Percentiles rank a stretch among this genome's conserved stretches.
These are phyloP conservation scores for Alexandromys fortis DNA, from an alignment of 2,113 vertebrate species.

Conservation along the genomic window DNA sequence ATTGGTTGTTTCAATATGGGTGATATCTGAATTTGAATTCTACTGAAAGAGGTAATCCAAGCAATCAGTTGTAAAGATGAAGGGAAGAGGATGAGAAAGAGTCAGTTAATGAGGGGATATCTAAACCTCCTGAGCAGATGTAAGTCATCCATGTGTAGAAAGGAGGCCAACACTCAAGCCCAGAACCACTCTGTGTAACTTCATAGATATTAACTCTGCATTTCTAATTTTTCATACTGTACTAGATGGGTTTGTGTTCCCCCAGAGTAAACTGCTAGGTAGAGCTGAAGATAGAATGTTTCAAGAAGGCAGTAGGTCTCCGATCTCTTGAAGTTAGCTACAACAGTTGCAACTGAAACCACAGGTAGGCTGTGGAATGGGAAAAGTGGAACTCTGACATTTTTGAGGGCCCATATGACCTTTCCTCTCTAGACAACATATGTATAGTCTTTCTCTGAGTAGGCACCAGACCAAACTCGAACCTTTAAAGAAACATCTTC, in stretches of 20 bases:
- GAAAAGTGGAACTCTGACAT: not conserved
- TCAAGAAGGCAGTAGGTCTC: not conserved
- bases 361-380: not conserved
- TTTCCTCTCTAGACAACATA: not conserved
- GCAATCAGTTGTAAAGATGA: not conserved
- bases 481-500: not conserved
- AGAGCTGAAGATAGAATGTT: not conserved
- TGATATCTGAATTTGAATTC: conserved; percentile 5
- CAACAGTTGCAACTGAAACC: not conserved
- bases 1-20: not conserved
- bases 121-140: not conserved
- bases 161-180: too few species aligned
- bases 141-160: not conserved
- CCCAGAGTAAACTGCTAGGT: not conserved
- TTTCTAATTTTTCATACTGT: not conserved
- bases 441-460: not conserved
- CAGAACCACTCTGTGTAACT: not conserved
- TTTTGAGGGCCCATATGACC: not conserved
- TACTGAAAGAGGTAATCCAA: not conserved
- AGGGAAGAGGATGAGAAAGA: not conserved
- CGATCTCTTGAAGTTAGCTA: not conserved
- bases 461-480: not conserved
- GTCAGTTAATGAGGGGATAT: not conserved
- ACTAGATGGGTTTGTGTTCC: not conserved
- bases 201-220: not conserved